Evolutionary conservation across 2,797 vertebrate species (phyloP), one percentile per base, ranked within the genome.

Genomic region (Phalloptychus januarius): DNA sequence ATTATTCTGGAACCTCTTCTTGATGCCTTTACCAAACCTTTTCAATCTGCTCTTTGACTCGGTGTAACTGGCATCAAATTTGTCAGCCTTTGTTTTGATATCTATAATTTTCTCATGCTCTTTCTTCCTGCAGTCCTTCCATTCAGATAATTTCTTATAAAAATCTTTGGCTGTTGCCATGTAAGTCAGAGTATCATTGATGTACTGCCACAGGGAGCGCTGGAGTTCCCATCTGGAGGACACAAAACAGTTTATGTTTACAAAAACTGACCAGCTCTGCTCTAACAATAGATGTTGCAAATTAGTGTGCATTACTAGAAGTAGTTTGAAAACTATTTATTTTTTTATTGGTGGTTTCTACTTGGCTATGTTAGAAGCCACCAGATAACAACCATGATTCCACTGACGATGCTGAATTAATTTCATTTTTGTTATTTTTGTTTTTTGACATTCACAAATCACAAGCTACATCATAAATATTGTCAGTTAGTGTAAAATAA

Each of bases 141-240:
- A 96, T 86, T 86, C 83, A 0, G 75, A n/a, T 69, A 63, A 23
- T 7, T 7, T 38, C 8, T 86, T 54, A 48, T 88, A 91, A 82
- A 96, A 96, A 3, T 45, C 16, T 52, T 46, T 91, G n/a, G 92
- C 86, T 1, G 83, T 89, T 31, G 80, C 0, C 16, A 93, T 85
- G 91, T 82, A 54, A 45, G 12, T 45, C n/a, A 95, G 85, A 1
- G 94, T 95, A 1, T 94, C 86, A 40, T 71, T 48, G 54, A 72
- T 70, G 78, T 96, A 95, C 16, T 40, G 15, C 4, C 44, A 25
- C 78, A 95, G 78, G 3, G 78, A 69, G 77, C 86, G 18, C 80
- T 78, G 61, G 0, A 94, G 78, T 2, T 88, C n/a, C 0, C 82
- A 61, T 61, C 95, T 96, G 86, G 2, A 61, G 81, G 0, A 86